Conservation (phyloP, 23 tunicate genomes). For the Ciona savignyi region DNA sequence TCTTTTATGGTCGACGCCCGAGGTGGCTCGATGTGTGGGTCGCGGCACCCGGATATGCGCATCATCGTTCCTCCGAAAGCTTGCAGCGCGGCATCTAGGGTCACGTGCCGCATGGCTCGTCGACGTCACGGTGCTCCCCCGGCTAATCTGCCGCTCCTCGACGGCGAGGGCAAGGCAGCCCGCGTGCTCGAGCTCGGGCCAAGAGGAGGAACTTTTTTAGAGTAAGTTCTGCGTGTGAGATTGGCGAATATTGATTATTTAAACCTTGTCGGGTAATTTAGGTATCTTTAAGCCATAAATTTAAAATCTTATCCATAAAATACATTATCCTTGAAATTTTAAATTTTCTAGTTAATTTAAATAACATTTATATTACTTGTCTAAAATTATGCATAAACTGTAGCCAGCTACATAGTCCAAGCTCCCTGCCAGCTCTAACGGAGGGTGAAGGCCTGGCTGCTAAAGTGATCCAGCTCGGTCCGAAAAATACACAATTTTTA, state of each 20-base stretch:
- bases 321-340: too few species aligned
- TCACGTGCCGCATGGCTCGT: constrained; percentile 86
- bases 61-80: constrained; percentile 93
- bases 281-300: too few species aligned
- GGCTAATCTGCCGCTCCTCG: constrained; percentile 37
- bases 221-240: constrained; percentile 42
- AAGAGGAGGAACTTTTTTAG: constrained; percentile 52
- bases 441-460: constrained; percentile 81
- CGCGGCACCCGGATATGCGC: constrained; percentile 79
- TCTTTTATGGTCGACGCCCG: constrained; percentile 98
- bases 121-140: constrained; percentile 27
- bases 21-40: constrained; percentile 75
- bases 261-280: too few species aligned
- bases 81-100: constrained; percentile 85
- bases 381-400: too few species aligned
- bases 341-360: too few species aligned
- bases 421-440: constrained; percentile 41
- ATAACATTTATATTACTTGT: too few species aligned
- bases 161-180: constrained; percentile 70
- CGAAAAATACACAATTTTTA: constrained; percentile 45
- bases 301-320: too few species aligned
- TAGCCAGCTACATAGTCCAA: constrained; percentile 36
- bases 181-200: constrained; percentile 82
- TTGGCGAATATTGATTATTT: too few species aligned
- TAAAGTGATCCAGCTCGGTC: constrained; percentile 62